These are phyloP conservation scores for Nomada ruficornis DNA, from an alignment of 2,888 invertebrate species.

Conservation along the genomic window DNA sequence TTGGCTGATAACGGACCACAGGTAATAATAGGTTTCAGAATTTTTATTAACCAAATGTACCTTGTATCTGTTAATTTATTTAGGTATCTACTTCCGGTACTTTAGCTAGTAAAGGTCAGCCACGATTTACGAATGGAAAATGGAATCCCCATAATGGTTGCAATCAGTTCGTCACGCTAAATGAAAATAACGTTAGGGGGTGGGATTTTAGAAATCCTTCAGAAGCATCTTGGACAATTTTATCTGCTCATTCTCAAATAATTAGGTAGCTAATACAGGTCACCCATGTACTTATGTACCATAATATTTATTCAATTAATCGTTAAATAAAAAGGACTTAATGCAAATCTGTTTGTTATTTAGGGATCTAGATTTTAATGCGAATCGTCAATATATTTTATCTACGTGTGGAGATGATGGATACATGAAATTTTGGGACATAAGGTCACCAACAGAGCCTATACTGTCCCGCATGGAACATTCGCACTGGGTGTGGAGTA, in stretches of 20 bases:
- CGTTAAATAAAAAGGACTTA: background rate
- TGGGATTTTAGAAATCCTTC: constrained; percentile 93
- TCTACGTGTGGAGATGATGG: constrained; percentile 99
- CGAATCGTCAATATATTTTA: constrained; percentile 97
- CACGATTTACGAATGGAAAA: constrained; percentile 93
- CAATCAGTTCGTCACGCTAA: constrained; percentile 93
- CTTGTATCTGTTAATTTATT: constrained; percentile 14
- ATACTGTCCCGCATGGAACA: constrained; percentile 93
- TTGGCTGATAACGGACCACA: constrained; percentile 85
- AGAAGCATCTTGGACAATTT: constrained; percentile 92
- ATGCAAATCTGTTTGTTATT: constrained; percentile 33
- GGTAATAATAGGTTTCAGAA: constrained; percentile 62
- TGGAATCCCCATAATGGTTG: constrained; percentile 98
- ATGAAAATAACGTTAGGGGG: constrained; percentile 93
- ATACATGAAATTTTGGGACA: constrained; percentile 98
- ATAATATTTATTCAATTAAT: background rate
- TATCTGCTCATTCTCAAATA: constrained; percentile 94
- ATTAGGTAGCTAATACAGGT: constrained; percentile 85
- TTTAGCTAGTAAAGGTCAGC: constrained; percentile 89
- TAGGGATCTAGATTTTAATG: constrained; percentile 97
- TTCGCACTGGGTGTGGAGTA: constrained; percentile 97
- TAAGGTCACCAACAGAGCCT: constrained; percentile 91
- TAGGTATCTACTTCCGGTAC: constrained; percentile 78
- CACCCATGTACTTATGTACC: background rate
- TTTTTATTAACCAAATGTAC: background rate